Percentiles rank a stretch among this genome's conserved stretches.
phyloP scores from a whole-genome alignment of 1,140 invertebrate species.

The Anoplolepis gracilipes region DNA sequence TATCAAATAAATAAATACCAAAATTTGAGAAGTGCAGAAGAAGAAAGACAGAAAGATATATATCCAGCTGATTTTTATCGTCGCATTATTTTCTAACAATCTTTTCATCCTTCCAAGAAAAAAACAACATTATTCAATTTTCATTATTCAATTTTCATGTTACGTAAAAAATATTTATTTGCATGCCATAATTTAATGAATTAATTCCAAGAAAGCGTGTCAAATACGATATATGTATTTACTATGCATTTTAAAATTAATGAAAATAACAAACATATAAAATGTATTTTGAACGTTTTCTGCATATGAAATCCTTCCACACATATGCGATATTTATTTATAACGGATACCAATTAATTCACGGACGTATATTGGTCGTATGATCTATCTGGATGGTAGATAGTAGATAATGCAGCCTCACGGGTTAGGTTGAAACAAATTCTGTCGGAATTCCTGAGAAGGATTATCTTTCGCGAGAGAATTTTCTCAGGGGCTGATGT shows the following conservation, averaged over 20 bases:
- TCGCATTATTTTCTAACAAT: slow-evolving; percentile 59
- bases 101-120: slow-evolving; percentile 24
- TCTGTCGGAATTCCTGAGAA: slow-evolving; percentile 49
- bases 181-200: slow-evolving; percentile 10
- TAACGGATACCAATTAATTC: slow-evolving; percentile 28
- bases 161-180: slow-evolving; percentile 4
- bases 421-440: slow-evolving; percentile 27
- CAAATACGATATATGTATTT: slow-evolving; percentile 18
- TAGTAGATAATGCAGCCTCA: not conserved
- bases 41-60: not conserved
- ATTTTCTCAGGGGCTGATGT: slow-evolving; percentile 11
- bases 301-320: too few species aligned
- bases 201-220: slow-evolving; percentile 9
- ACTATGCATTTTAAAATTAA: slow-evolving; percentile 48
- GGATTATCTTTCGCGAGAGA: slow-evolving; percentile 37
- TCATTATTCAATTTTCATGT: slow-evolving; percentile 27
- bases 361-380: slow-evolving; percentile 22
- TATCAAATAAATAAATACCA: not conserved
- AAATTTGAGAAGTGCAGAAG: not conserved
- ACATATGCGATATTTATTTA: not conserved
- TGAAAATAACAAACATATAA: not conserved
- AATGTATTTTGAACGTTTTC: not conserved
- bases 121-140: too few species aligned
- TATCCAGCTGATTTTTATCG: slow-evolving; percentile 39
- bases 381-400: slow-evolving; percentile 34